Conservation (phyloP, 1,140 invertebrate genomes). For the Matsumurasca onukii region DNA sequence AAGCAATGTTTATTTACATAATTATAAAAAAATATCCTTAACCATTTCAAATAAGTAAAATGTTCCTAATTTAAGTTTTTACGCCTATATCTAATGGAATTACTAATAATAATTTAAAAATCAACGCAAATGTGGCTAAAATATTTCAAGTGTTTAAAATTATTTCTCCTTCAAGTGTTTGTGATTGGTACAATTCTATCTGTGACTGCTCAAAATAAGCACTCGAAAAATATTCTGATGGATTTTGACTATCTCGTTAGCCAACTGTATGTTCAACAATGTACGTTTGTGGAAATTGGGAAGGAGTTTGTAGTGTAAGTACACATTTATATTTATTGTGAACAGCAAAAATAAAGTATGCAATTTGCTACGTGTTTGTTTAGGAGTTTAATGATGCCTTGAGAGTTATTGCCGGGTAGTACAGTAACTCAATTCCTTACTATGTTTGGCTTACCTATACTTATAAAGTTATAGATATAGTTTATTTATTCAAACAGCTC, state of each 20-base stretch:
- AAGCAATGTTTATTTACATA: too few species aligned
- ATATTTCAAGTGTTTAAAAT: too few species aligned
- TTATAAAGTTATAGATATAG: neutral
- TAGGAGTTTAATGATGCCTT: neutral
- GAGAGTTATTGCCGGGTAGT: neutral
- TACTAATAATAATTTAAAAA: too few species aligned
- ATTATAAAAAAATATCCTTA: too few species aligned
- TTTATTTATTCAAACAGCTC: neutral
- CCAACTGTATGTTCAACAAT: slow-evolving; percentile 30
- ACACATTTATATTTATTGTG: neutral
- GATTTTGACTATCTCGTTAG: slow-evolving; percentile 25
- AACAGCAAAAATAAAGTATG: neutral
- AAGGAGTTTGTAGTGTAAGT: slow-evolving; percentile 34
- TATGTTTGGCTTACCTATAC: neutral
- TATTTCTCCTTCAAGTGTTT: too few species aligned
- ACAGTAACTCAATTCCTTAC: neutral
- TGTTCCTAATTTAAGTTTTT: too few species aligned
- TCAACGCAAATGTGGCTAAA: too few species aligned
- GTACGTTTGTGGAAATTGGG: slow-evolving; percentile 33
- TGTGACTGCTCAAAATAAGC: neutral
- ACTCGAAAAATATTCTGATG: neutral
- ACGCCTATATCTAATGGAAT: too few species aligned
- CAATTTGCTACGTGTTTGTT: neutral
- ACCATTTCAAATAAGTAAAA: too few species aligned
- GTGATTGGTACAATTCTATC: too few species aligned